These are phyloP conservation scores for Thaleichthys pacificus DNA, from an alignment of 2,797 vertebrate species.

Conservation along the genomic window DNA sequence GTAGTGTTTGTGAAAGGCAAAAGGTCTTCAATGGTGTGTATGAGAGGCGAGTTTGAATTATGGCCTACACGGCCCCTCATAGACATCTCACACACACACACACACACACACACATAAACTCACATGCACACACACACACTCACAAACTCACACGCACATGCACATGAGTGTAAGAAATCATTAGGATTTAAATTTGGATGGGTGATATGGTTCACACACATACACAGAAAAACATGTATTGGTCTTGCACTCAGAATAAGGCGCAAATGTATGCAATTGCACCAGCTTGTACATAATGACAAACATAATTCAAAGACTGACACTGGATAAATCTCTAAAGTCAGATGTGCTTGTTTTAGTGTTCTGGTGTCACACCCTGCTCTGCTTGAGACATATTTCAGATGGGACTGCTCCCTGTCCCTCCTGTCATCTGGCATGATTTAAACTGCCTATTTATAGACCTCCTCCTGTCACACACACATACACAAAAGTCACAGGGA, in stretches of 20 bases:
- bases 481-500: background rate
- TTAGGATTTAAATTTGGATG: background rate
- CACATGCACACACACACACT: background rate
- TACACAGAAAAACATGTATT: background rate
- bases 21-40: too few species aligned
- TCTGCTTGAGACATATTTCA: slow-evolving; percentile 30
- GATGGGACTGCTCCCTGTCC: slow-evolving; percentile 32
- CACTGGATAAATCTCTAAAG: slow-evolving; percentile 39
- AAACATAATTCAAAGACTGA: background rate
- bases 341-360: slow-evolving; percentile 22
- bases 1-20: too few species aligned
- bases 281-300: background rate
- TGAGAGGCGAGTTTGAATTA: too few species aligned
- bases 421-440: slow-evolving; percentile 32
- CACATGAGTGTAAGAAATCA: background rate
- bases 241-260: background rate
- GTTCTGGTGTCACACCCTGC: slow-evolving; percentile 29
- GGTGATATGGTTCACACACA: background rate
- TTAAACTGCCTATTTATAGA: slow-evolving; percentile 41
- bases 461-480: slow-evolving; percentile 1
- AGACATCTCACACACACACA: too few species aligned
- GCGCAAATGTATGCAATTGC: background rate
- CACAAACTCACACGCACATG: background rate
- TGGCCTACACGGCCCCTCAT: too few species aligned
- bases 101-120: too few species aligned